A percentile compares a stretch with the other conserved stretches of the same genome.
Conservation (phyloP, 2,113 vertebrate genomes). For the Cheilinus undulatus region DNA sequence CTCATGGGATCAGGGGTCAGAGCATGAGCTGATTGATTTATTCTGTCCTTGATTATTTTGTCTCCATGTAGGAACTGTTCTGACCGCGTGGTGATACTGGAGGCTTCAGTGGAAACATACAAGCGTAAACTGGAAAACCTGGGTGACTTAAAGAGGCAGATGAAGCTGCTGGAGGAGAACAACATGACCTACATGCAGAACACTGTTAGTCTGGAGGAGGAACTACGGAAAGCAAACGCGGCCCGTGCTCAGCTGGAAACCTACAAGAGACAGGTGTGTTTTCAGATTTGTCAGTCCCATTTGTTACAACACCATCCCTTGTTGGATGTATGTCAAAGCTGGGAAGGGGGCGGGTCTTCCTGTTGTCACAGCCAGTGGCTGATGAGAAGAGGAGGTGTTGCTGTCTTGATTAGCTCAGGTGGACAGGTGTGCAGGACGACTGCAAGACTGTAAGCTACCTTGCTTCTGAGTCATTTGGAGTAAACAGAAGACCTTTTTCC, state of each 20-base stretch:
- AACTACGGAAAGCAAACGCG: conserved; percentile 95
- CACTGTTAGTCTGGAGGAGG: conserved; percentile 95
- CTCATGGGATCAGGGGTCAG: background rate
- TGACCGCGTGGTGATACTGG: conserved; percentile 93
- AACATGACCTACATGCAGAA: conserved; percentile 98
- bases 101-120: conserved; percentile 93
- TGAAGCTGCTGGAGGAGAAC: conserved; percentile 95
- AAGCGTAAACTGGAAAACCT: conserved; percentile 96
- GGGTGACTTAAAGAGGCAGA: conserved; percentile 93
- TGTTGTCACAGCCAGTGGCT: no score
- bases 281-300: no score
- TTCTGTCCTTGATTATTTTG: background rate
- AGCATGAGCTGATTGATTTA: background rate
- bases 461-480: no score
- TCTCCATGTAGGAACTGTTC: conserved; percentile 82
- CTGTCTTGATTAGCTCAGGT: no score
- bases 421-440: no score
- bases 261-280: conserved; percentile 92
- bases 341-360: no score
- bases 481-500: no score
- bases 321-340: no score
- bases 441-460: no score
- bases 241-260: conserved; percentile 94
- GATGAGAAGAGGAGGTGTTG: no score
- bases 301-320: no score